These are phyloP conservation scores for Trichopria drosophilae DNA, from an alignment of 2,888 invertebrate genomes.

Conservation along the genomic window DNA sequence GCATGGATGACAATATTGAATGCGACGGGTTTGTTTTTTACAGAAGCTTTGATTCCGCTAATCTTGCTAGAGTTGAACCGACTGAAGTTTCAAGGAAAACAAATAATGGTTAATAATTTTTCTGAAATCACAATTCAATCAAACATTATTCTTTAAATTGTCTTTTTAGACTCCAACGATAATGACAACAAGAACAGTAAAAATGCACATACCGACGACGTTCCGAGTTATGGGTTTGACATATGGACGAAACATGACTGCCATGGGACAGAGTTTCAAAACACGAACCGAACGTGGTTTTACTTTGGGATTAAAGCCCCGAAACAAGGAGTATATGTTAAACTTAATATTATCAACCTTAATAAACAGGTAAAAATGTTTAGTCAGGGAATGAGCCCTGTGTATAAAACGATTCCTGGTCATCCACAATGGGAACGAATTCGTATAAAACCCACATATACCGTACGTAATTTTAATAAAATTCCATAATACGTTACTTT, in stretches of 20 bases:
- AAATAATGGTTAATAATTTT: constrained; percentile 51
- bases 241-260: constrained; percentile 91
- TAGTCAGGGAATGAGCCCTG: constrained; percentile 88
- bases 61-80: constrained; percentile 80
- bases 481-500: constrained; percentile 3
- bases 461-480: constrained; percentile 58
- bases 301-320: constrained; percentile 77
- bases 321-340: constrained; percentile 65
- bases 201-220: constrained; percentile 54
- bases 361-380: constrained; percentile 90
- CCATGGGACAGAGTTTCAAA: constrained; percentile 82
- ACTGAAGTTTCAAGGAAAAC: constrained; percentile 57
- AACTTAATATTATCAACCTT: constrained; percentile 82
- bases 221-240: constrained; percentile 80
- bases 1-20: constrained; percentile 60
- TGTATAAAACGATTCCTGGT: constrained; percentile 74
- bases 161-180: background rate
- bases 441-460: constrained; percentile 75
- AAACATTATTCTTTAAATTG: constrained; percentile 9
- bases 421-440: constrained; percentile 83
- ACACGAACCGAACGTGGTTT: constrained; percentile 91
- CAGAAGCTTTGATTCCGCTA: constrained; percentile 89
- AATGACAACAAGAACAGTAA: constrained; percentile 19
- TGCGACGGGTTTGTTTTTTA: constrained; percentile 80
- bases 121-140: constrained; percentile 34